A percentile compares a stretch with the other conserved stretches of the same genome.
Evolutionary conservation across 2,113 vertebrate genomes (phyloP).

Genomic region (Oceanodroma tethys): DNA sequence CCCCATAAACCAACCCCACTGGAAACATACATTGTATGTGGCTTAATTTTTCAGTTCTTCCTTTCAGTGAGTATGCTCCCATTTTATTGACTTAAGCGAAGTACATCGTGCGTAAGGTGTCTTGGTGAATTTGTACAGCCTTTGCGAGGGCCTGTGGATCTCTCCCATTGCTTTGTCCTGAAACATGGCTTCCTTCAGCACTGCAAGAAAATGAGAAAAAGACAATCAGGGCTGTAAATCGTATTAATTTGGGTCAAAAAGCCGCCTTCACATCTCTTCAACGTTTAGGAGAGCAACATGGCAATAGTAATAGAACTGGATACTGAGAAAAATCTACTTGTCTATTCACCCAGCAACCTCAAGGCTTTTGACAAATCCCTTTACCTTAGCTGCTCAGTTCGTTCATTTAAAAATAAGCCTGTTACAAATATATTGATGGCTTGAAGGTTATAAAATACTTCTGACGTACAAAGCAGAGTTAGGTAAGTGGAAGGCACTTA

Average conservation of each 20-base stretch:
- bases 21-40: constrained; percentile 79
- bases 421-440: background rate
- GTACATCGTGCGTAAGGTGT: constrained; percentile 99
- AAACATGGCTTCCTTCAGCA: constrained; percentile 99
- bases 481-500: background rate
- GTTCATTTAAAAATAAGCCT: background rate
- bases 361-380: background rate
- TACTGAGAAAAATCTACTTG: background rate
- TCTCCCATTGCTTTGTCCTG: constrained; percentile 97
- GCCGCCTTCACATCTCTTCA: background rate
- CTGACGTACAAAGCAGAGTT: background rate
- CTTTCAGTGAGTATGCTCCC: constrained; percentile 53
- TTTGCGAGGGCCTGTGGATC: constrained; percentile 98
- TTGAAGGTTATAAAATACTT: background rate
- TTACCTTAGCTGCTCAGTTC: background rate
- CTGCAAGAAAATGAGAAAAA: constrained; percentile 66
- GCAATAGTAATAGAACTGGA: background rate
- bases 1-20: constrained; percentile 75
- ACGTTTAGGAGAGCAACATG: fast-evolving
- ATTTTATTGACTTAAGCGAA: constrained; percentile 85
- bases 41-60: constrained; percentile 68
- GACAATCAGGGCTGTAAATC: background rate
- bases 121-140: constrained; percentile 99
- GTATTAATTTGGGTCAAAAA: fast-evolving
- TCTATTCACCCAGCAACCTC: background rate